Conservation (phyloP, 1,140 invertebrate genomes). For the Atta colombica region DNA sequence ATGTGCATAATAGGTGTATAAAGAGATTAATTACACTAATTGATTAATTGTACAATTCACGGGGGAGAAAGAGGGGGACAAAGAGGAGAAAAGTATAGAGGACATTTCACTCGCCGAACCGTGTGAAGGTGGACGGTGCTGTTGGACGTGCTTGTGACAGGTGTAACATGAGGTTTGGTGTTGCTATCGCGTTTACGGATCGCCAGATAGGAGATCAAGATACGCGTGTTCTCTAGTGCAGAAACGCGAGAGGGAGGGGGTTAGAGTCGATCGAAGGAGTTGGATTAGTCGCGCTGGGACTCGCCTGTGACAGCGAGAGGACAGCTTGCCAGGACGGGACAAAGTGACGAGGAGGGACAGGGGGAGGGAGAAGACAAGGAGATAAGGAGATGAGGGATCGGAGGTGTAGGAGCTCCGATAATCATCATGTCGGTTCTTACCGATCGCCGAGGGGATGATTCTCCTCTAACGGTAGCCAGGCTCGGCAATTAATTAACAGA, state of each 20-base stretch:
- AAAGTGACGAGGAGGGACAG: background rate
- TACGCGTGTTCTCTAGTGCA: slow-evolving; percentile 20
- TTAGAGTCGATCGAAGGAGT: slow-evolving; percentile 38
- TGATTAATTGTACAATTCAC: slow-evolving; percentile 54
- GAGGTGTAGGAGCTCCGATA: slow-evolving; percentile 2
- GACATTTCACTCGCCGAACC: slow-evolving; percentile 28
- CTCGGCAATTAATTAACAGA: slow-evolving; percentile 48
- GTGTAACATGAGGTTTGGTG: slow-evolving; percentile 29
- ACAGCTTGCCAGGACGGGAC: slow-evolving; percentile 4
- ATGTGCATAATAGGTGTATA: slow-evolving; percentile 75
- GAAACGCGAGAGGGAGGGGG: background rate
- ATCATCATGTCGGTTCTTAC: slow-evolving; percentile 47
- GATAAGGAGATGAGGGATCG: background rate
- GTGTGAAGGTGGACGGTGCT: slow-evolving; percentile 3
- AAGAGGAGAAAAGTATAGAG: background rate
- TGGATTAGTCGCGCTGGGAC: slow-evolving; percentile 24
- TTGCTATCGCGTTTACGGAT: slow-evolving; percentile 19
- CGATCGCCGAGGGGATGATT: slow-evolving; percentile 44
- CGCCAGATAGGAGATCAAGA: slow-evolving; percentile 22
- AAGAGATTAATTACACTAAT: slow-evolving; percentile 67
- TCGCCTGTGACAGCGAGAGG: slow-evolving; percentile 26
- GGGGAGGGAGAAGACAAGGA: slow-evolving; percentile 8
- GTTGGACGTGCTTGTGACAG: slow-evolving; percentile 40
- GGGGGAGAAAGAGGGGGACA: background rate
- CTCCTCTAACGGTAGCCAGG: background rate